These are phyloP conservation scores for Cygnus atratus DNA, from an alignment of 2,113 vertebrate species.

Conservation along the genomic window DNA sequence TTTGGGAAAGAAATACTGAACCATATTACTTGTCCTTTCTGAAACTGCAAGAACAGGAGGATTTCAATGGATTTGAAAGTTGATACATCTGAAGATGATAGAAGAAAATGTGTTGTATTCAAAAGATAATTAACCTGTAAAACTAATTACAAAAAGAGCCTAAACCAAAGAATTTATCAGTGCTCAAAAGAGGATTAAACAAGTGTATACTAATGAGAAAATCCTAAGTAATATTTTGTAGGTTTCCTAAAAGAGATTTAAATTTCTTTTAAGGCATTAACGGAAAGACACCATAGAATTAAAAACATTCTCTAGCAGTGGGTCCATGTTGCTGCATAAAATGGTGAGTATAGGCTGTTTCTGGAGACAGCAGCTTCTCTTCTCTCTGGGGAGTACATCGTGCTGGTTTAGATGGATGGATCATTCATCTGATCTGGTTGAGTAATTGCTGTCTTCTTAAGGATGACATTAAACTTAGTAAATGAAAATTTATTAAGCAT, in stretches of 20 bases:
- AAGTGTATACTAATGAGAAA: conserved; percentile 30
- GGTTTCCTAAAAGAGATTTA: background rate
- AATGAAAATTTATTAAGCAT: background rate
- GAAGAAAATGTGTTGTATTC: conserved; percentile 16
- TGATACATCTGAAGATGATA: background rate
- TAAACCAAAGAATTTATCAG: conserved; percentile 38
- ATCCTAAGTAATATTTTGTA: conserved; percentile 14
- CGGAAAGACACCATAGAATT: background rate
- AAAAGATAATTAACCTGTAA: conserved; percentile 55
- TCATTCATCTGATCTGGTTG: background rate
- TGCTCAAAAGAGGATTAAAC: conserved; percentile 42
- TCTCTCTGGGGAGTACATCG: background rate
- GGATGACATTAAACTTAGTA: background rate
- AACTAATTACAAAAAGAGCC: conserved; percentile 40
- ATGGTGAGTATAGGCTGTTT: background rate
- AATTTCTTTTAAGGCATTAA: background rate
- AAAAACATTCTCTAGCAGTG: background rate
- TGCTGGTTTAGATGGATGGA: background rate
- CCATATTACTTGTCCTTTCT: background rate
- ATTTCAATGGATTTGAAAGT: conserved; percentile 22
- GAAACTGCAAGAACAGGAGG: background rate
- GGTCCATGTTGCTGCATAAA: background rate
- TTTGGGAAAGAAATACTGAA: background rate
- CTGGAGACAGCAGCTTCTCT: background rate
- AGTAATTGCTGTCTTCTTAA: background rate